Base-by-base conservation (phyloP, 2,113 vertebrate species). In the Propithecus coquereli region DNA sequence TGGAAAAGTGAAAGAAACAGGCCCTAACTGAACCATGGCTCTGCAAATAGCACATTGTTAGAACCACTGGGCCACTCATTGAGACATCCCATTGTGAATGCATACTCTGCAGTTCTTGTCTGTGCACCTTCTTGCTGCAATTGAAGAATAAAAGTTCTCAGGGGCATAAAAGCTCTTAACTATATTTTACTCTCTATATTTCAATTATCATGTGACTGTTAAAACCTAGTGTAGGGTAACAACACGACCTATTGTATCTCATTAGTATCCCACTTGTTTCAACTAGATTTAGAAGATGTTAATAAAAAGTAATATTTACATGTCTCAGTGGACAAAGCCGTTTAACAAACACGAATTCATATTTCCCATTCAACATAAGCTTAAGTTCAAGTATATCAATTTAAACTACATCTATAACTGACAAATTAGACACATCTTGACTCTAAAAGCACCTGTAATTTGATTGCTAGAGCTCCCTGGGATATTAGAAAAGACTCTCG, bases 261-360 rank as follows among this genome's bases (percentile, higher is more conserved):
- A 20, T 86, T 77, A 92, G 57, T n/a, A 92, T n/a, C 12, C 37
- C 37, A 25, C 66, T 87, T 74, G 23, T 89, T 52, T 77, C 61
- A 91, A 30, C 14, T 50, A 57, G 65, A 81, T 88, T 82, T 68
- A 13, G 63, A 93, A 90, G 79, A 77, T 57, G 30, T 79, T 54
- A 66, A 77, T 61, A 63, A 47, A 63, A 86, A 90, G 81, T 40
- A 40, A 34, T 79, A 65, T 81, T 85, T 81, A 34, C 57, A 52
- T 76, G 30, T 92, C 43, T 95, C 63, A 14, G 65, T 22, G 17
- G 37, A 37, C 34, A 65, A 71, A 79, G 32, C n/a, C n/a, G 37
- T 94, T 77, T 30, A 70, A 27, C 34, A 87, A 95, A 81, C 50
- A 70, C 0, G 0, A 43, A 70, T 81, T 92, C 43, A 3, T 37